Evolutionary conservation across 2,888 invertebrate species (phyloP).

Genomic region (Clistopyga incitator): DNA sequence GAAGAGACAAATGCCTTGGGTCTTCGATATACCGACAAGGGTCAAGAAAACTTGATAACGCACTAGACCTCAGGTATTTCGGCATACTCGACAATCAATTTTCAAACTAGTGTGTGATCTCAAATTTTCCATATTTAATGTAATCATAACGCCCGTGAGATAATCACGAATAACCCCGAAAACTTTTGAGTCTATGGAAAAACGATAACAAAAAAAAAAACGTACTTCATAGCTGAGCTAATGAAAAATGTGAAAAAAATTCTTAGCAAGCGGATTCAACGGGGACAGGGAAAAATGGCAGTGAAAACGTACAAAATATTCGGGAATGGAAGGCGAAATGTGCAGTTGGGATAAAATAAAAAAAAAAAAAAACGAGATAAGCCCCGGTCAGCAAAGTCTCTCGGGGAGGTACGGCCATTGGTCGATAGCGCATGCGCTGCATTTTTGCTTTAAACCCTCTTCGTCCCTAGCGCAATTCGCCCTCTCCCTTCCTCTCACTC

Average conservation of each 20-base stretch:
- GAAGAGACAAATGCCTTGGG: too few relatives aligned
- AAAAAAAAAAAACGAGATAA: constrained; percentile 56
- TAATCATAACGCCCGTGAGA: background rate
- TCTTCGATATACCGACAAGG: background rate
- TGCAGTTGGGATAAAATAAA: constrained; percentile 51
- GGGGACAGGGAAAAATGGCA: constrained; percentile 8
- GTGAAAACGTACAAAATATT: constrained; percentile 40
- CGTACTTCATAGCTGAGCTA: background rate
- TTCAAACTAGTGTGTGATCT: background rate
- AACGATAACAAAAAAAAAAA: background rate
- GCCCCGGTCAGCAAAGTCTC: constrained; percentile 67
- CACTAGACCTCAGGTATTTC: too few relatives aligned
- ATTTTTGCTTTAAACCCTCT: constrained; percentile 61
- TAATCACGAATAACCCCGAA: background rate
- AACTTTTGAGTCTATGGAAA: background rate
- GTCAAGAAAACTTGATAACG: background rate
- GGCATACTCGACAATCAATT: background rate
- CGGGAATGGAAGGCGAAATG: constrained; percentile 53
- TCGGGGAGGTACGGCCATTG: constrained; percentile 46
- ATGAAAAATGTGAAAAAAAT: constrained; percentile 15
- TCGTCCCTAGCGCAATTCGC: constrained; percentile 42
- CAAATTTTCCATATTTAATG: background rate
- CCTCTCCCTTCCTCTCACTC: constrained; percentile 53
- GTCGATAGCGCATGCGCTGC: constrained; percentile 59
- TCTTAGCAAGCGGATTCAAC: constrained; percentile 15